Evolutionary conservation across 2,888 invertebrate genomes (phyloP).

Genomic region (Selenia dentaria): DNA sequence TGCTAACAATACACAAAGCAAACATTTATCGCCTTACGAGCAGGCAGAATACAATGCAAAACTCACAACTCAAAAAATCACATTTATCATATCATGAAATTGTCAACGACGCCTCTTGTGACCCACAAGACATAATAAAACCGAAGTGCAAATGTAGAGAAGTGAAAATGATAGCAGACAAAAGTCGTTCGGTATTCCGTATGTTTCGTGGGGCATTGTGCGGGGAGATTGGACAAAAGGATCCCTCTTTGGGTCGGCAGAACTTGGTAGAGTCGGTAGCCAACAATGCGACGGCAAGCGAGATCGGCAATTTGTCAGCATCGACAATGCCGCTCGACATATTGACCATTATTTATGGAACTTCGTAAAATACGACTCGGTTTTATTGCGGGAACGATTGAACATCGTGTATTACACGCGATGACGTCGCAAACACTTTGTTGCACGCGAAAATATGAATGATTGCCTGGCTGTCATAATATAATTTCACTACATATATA

Average conservation of each 20-base stretch:
- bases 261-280: slow-evolving; percentile 48
- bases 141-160: slow-evolving; percentile 66
- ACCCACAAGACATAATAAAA: slow-evolving; percentile 72
- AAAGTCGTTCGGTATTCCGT: slow-evolving; percentile 62
- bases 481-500: no score
- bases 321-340: slow-evolving; percentile 80
- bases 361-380: slow-evolving; percentile 70
- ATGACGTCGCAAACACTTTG: slow-evolving; percentile 66
- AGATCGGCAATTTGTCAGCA: slow-evolving; percentile 80
- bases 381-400: slow-evolving; percentile 80
- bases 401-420: slow-evolving; percentile 76
- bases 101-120: slow-evolving; percentile 57
- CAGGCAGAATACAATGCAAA: slow-evolving; percentile 53
- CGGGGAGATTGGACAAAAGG: slow-evolving; percentile 59
- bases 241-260: slow-evolving; percentile 39
- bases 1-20: slow-evolving; percentile 58
- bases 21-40: slow-evolving; percentile 61
- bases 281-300: slow-evolving; percentile 76
- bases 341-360: slow-evolving; percentile 83
- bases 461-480: slow-evolving; percentile 45
- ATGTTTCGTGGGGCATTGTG: slow-evolving; percentile 56
- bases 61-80: slow-evolving; percentile 57
- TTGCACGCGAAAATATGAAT: slow-evolving; percentile 50
- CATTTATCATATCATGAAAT: slow-evolving; percentile 73
- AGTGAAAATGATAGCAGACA: slow-evolving; percentile 80